Base-by-base conservation (phyloP, 1,140 invertebrate genomes). In the Dendroctonus valens region DNA sequence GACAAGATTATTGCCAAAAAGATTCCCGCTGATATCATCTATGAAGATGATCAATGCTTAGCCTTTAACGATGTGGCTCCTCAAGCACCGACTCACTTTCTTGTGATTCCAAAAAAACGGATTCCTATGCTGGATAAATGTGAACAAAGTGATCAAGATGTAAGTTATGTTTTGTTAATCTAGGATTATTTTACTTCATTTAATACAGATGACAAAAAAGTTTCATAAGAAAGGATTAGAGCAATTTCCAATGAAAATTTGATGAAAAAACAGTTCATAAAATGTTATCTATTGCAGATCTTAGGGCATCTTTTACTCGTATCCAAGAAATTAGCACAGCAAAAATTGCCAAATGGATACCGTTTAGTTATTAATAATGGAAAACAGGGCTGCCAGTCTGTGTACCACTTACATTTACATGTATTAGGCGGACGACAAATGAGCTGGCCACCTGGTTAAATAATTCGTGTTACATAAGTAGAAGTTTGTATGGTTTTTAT, bases 361-460 rank as follows among this genome's bases (percentile, higher is more conserved):
- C 73, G 86, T 26, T 72, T 87, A 42, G 87, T 91, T 5, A 83
- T 91, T 44, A 91, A 91, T 78, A 89, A 91, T 75, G 89, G 89
- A 5, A 75, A 79, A 6, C 79, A 91, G 57, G 90, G 88, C 2
- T 84, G 85, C 58, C 90, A 91, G 72, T 86, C 84, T 8, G 88
- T 91, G 9, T 90, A 87, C 77, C 89, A 91, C 77, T 77, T 91
- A 4, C 90, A 91, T 74, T 72, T 91, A 8, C 90, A 91, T 73
- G 85, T 91, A 42, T 68, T 91, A 6, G 92, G 91, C n/a, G 91
- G 91, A 4, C 76, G 90, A 52, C 92, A 94, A 80, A 81, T 94
- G 83, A 78, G 75, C 9, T 93, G 91, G 91, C 91, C 91, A 5
- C 91, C 91, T 5, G 90, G 91, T 12, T 93, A 88, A 83, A 41